Evolutionary conservation across 2,113 vertebrate genomes (phyloP).

Genomic region (Mola mola): DNA sequence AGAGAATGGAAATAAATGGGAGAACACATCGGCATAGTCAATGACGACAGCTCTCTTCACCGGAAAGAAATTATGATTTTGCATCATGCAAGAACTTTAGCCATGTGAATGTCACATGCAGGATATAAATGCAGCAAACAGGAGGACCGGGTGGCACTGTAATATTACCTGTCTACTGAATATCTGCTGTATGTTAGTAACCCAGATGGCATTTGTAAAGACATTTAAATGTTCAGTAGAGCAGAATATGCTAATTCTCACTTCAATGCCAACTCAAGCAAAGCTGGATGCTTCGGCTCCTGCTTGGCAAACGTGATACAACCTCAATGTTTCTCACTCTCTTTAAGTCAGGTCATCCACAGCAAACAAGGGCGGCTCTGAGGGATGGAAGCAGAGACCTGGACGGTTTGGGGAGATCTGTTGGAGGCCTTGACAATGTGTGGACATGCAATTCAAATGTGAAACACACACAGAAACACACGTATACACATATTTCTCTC

Average conservation of each 20-base stretch:
- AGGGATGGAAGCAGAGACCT: not conserved
- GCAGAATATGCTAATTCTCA: conserved; percentile 47
- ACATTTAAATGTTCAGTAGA: conserved; percentile 52
- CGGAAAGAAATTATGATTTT: conserved; percentile 1
- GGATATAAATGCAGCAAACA: not conserved
- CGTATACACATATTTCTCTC: not conserved
- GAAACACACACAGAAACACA: conserved; percentile 11
- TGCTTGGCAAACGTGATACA: conserved; percentile 14
- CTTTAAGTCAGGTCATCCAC: not conserved
- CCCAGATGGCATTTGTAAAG: conserved; percentile 41
- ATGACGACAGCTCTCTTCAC: not conserved
- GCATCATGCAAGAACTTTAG: not conserved
- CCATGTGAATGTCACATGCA: not conserved
- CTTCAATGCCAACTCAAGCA: conserved; percentile 43
- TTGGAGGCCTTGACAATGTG: conserved; percentile 7
- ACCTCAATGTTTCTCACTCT: conserved; percentile 6
- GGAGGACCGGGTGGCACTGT: not conserved
- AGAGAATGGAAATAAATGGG: not conserved
- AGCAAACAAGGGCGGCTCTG: conserved; percentile 1
- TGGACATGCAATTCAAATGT: conserved; percentile 21
- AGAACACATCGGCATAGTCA: not conserved
- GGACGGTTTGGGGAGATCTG: conserved; percentile 19
- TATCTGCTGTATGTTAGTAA: conserved; percentile 56
- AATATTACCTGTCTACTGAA: conserved; percentile 8
- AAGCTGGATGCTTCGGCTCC: conserved; percentile 29